A percentile compares a stretch with the other conserved stretches of the same genome.
These are phyloP conservation scores for Jacana jacana DNA, from an alignment of 2,113 vertebrate genomes.

Conservation along the genomic window DNA sequence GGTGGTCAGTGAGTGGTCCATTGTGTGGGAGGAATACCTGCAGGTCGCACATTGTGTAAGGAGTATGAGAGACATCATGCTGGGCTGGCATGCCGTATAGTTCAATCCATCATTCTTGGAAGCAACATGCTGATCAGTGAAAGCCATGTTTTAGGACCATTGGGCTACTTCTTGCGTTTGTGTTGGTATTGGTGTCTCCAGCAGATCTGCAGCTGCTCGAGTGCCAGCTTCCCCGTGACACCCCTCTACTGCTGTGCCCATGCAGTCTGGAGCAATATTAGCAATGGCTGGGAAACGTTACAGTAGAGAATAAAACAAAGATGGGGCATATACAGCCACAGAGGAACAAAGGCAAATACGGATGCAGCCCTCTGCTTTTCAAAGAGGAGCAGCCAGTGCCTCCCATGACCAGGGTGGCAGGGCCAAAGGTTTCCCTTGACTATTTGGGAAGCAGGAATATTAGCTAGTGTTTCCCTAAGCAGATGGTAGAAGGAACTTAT, in stretches of 20 bases:
- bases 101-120: not conserved
- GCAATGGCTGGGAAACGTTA: not conserved
- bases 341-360: not conserved
- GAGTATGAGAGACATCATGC: rapidly evolving
- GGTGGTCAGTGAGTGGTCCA: not conserved
- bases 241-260: not conserved
- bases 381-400: not conserved
- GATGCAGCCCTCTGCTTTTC: not conserved
- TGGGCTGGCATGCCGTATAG: rapidly evolving
- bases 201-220: not conserved
- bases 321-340: not conserved
- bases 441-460: not conserved
- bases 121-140: rapidly evolving
- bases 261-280: not conserved
- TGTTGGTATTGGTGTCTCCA: not conserved
- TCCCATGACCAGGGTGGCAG: not conserved
- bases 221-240: not conserved
- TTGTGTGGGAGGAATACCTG: rapidly evolving
- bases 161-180: not conserved
- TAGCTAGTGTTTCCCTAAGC: not conserved
- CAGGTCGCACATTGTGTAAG: rapidly evolving
- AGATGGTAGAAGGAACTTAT: not conserved
- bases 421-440: not conserved
- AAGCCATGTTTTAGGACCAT: rapidly evolving
- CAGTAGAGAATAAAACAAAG: not conserved